phyloP scores from a whole-genome alignment of 2,797 vertebrate species.

The Lepilemur ruficaudatus region DNA sequence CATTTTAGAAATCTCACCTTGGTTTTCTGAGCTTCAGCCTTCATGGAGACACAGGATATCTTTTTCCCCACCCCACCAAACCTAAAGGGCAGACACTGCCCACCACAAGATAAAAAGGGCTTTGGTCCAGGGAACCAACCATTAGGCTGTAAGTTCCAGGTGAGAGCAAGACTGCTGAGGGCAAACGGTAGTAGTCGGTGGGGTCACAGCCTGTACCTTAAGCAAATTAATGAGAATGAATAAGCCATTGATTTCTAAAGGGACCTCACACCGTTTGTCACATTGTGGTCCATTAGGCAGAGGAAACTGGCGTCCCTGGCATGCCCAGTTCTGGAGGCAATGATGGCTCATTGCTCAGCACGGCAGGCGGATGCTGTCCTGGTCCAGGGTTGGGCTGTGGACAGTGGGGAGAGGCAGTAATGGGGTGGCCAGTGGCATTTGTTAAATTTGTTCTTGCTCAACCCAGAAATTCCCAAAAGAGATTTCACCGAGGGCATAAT shows the following conservation, averaged over 20 bases:
- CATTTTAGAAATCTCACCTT: conserved; percentile 5
- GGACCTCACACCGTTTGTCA: conserved; percentile 58
- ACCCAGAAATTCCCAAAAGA: neutral
- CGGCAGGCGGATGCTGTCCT: conserved; percentile 45
- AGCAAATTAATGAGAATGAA: conserved; percentile 77
- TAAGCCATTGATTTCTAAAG: conserved; percentile 71
- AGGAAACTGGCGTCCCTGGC: conserved; percentile 57
- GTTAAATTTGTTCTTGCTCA: conserved; percentile 40
- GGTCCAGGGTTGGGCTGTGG: neutral
- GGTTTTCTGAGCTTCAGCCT: neutral
- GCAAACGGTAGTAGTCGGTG: neutral
- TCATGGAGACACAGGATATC: neutral
- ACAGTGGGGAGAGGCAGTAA: neutral
- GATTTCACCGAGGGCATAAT: conserved; percentile 18
- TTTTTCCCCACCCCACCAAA: neutral
- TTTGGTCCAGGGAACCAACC: neutral
- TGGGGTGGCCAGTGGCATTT: conserved; percentile 25
- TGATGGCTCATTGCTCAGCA: conserved; percentile 56
- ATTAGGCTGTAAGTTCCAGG: neutral
- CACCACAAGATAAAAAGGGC: neutral
- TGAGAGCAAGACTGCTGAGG: conserved; percentile 10
- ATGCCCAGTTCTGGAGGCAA: conserved; percentile 60
- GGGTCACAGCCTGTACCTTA: conserved; percentile 66
- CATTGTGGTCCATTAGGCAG: conserved; percentile 65
- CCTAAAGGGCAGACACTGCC: neutral